Conservation (phyloP, 2,888 invertebrate species). For the Digitonthophagus gazella region DNA sequence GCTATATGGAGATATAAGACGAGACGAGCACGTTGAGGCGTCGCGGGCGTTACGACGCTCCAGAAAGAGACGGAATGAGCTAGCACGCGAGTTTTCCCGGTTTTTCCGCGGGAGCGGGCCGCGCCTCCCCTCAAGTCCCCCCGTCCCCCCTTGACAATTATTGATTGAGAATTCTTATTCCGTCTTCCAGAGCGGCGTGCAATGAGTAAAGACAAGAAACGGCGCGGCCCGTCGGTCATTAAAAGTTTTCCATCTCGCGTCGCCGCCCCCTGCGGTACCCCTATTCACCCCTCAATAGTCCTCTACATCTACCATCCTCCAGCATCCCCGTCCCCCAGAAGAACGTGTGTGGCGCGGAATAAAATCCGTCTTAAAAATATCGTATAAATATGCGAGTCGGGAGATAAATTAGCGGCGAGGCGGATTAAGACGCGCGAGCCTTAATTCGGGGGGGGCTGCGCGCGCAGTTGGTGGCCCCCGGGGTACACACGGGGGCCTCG, state of each 20-base stretch:
- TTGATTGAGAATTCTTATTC: slow-evolving; percentile 67
- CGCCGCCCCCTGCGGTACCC: slow-evolving; percentile 36
- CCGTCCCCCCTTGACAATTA: slow-evolving; percentile 60
- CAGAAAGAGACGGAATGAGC: slow-evolving; percentile 25
- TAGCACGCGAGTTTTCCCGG: slow-evolving; percentile 30
- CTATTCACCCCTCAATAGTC: not conserved
- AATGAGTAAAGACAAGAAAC: slow-evolving; percentile 48
- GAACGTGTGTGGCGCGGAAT: slow-evolving; percentile 40
- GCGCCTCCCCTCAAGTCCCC: slow-evolving; percentile 8
- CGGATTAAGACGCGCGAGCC: slow-evolving; percentile 43
- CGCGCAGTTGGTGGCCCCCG: slow-evolving; percentile 31
- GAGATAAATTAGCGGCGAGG: slow-evolving; percentile 41
- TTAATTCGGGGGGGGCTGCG: slow-evolving; percentile 43
- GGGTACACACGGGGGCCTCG: not conserved
- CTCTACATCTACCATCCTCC: slow-evolving; percentile 10
- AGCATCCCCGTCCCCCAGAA: slow-evolving; percentile 18
- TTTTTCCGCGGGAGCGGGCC: slow-evolving; percentile 28
- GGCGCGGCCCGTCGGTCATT: slow-evolving; percentile 46
- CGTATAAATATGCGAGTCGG: slow-evolving; percentile 52
- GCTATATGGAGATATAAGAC: not conserved
- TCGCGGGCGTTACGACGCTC: slow-evolving; percentile 1
- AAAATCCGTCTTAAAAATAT: slow-evolving; percentile 52
- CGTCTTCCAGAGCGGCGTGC: slow-evolving; percentile 49
- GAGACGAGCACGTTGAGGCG: not conserved
- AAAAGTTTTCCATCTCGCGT: slow-evolving; percentile 51